A percentile compares a stretch with the other conserved stretches of the same genome.
phyloP scores from a whole-genome alignment of 2,797 vertebrate species.

The Emys orbicularis region DNA sequence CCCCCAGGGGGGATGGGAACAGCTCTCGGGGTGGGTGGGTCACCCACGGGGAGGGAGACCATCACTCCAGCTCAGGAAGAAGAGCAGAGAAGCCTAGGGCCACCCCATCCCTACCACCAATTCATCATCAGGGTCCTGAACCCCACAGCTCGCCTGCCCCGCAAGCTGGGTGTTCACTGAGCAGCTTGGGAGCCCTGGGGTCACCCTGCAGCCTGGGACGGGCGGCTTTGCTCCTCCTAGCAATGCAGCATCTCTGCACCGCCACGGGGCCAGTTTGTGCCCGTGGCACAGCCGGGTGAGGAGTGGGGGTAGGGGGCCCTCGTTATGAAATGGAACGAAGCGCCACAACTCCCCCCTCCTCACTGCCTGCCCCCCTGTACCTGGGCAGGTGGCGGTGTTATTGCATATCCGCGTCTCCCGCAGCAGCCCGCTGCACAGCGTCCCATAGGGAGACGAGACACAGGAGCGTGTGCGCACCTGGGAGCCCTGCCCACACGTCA shows the following conservation, averaged over 20 bases:
- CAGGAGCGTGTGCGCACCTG: slow-evolving; percentile 97
- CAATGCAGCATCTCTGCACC: neutral
- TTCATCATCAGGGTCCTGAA: neutral
- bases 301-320: neutral
- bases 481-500: slow-evolving; percentile 96
- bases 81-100: neutral
- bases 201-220: fast-evolving
- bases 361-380: slow-evolving; percentile 69
- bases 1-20: neutral
- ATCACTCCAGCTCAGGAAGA: neutral
- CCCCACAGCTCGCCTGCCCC: fast-evolving
- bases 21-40: neutral
- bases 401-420: slow-evolving; percentile 97
- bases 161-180: fast-evolving
- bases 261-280: neutral
- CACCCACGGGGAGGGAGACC: neutral
- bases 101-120: neutral
- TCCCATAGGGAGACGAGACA: slow-evolving; percentile 96
- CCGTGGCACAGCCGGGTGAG: neutral
- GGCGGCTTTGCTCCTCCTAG: neutral
- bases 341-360: no score
- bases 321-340: neutral
- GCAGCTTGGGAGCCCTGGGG: fast-evolving
- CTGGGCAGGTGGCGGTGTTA: slow-evolving; percentile 95
- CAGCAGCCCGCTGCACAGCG: slow-evolving; percentile 95